Evolutionary conservation across 2,113 vertebrate species (phyloP), one percentile per base, ranked within the genome.

Genomic region (Typhlomys cinereus): DNA sequence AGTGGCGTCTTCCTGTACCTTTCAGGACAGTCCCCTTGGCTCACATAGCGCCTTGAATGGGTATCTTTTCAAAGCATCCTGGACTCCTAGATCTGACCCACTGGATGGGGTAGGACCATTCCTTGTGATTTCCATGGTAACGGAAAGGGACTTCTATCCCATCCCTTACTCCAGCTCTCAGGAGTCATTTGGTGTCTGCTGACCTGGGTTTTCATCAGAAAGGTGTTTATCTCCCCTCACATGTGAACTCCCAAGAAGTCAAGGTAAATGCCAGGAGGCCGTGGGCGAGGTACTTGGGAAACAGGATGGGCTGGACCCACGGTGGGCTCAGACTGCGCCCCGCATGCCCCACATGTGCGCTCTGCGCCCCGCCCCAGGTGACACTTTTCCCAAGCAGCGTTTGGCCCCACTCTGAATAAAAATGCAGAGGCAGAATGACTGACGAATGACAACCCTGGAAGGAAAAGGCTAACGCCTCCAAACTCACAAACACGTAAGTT

Each of bases 1-100:
- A 94, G 95, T 92, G 88, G 84, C 73, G 25, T 84, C 82, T 50
- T 44, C 89, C 81, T 90, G 57, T 84, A 89, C 93, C 93, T 92
- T 90, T 91, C 48, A 34, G 52, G 48, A 80, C 90, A 64, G 85
- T 75, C 48, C 61, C 12, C 75, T 46, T 67, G 86, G 89, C 44
- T 81, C 20, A 54, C 52, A 4, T 14, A n/a, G 18, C 27, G 61
- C 34, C 48, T 79, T 36, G 11, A 25, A 44, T 9, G 4, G 61
- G 44, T 78, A 79, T 44, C 7, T 48, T 83, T 75, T 15, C 7
- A n/a, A n/a, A n/a, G 64, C 36, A 50, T 11, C 52, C 76, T 36
- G 20, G 61, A 14, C 44, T 93, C 73, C 31, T 1, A 50, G 36
- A 31, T 14, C 3, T 0, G 0, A 11, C 7, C 34, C 31, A 8